Percentiles rank a stretch among this genome's conserved stretches.
Evolutionary conservation across 1,140 invertebrate genomes (phyloP).

Genomic region (Philotrypesis tridentata): DNA sequence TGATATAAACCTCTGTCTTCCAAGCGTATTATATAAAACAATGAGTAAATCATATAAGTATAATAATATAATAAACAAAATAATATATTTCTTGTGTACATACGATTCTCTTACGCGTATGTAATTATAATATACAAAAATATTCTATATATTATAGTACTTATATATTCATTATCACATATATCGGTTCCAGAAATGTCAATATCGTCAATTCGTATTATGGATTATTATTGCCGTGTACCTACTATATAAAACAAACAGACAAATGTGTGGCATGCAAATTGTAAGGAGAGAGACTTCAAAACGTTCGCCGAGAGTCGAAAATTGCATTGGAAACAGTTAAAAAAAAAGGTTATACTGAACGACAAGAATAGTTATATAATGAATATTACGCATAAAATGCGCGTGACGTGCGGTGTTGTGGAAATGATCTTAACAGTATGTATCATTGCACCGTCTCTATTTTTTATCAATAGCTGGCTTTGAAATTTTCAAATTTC

Average conservation of each 20-base stretch:
- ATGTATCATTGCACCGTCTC: no score
- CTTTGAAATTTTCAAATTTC: no score
- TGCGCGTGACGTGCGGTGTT: no score
- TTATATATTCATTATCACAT: constrained; percentile 1
- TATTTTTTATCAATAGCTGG: no score
- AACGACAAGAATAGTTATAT: no score
- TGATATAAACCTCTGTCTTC: constrained; percentile 69
- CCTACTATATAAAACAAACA: background rate
- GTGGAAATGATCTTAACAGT: no score
- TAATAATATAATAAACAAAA: constrained; percentile 60
- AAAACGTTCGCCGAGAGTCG: constrained; percentile 35
- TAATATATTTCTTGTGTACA: constrained; percentile 46
- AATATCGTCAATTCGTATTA: constrained; percentile 49
- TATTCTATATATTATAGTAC: background rate
- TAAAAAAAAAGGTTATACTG: no score
- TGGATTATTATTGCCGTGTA: no score
- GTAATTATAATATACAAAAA: constrained; percentile 41
- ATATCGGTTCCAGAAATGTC: constrained; percentile 52
- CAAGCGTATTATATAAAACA: constrained; percentile 68
- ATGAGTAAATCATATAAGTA: constrained; percentile 55
- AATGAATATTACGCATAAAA: background rate
- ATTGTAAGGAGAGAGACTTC: constrained; percentile 12
- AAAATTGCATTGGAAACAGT: no score
- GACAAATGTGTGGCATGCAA: constrained; percentile 22
- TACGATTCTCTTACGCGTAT: constrained; percentile 41